Evolutionary conservation across 2,113 vertebrate species (phyloP).

Genomic region (Chionomys nivalis): DNA sequence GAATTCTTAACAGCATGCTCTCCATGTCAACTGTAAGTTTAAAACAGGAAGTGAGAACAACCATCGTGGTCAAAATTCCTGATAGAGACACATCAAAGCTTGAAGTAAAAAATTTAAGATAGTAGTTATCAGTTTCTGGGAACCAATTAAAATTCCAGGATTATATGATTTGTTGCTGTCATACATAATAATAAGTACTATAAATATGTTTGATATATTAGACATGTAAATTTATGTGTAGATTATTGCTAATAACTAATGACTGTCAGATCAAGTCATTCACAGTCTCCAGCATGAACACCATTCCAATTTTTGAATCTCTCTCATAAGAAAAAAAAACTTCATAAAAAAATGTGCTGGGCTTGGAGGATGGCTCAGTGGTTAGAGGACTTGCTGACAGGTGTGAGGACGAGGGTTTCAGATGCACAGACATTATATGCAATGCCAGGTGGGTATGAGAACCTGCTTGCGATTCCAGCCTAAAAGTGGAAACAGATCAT

Average conservation of each 20-base stretch:
- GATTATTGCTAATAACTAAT: constrained; percentile 32
- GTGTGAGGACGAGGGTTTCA: background rate
- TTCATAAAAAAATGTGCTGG: background rate
- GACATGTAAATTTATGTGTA: constrained; percentile 33
- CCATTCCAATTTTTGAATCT: constrained; percentile 2
- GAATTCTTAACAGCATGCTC: background rate
- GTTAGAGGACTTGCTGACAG: background rate
- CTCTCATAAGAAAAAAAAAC: background rate
- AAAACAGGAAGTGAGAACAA: constrained; percentile 9
- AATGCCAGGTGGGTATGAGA: background rate
- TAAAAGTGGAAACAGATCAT: background rate
- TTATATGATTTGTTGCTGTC: constrained; percentile 2
- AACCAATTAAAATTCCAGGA: background rate
- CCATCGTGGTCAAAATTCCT: background rate
- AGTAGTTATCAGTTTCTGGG: constrained; percentile 6
- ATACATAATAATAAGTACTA: background rate
- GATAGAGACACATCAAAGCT: background rate
- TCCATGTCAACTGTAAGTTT: background rate
- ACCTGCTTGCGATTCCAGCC: background rate
- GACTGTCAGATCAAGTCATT: constrained; percentile 11
- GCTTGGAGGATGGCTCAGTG: background rate
- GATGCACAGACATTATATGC: background rate
- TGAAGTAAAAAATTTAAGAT: background rate
- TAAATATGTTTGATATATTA: constrained; percentile 35
- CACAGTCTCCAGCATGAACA: background rate